Base-by-base conservation (phyloP, 2,113 vertebrate genomes). In the Corythaeola cristata region DNA sequence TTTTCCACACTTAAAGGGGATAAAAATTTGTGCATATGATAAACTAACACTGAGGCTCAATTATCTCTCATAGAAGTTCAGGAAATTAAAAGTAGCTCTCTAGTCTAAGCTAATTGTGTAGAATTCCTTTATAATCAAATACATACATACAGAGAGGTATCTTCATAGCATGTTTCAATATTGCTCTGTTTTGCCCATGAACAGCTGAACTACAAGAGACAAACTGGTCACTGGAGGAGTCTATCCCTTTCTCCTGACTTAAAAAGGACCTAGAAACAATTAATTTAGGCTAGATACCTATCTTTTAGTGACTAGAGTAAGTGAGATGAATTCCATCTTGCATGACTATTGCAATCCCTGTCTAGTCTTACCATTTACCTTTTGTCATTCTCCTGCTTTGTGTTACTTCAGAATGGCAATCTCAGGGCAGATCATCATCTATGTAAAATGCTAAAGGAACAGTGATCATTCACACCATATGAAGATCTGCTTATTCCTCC, bases 31-130 rank as follows among this genome's bases (percentile, higher is more conserved):
- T 90, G 58, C 30, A 60, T 69, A 32, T 45, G 33, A 88, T 88
- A 94, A 73, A 77, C 20, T 55, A 75, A 66, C 17, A 79, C 15
- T 76, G 45, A 80, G 58, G 58, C 50, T 85, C 45, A 83, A 16
- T 88, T 92, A 66, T 80, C 26, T 69, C 49, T 88, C 88, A 75
- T 80, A 18, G 73, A 89, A 86, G 55, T 77, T 86, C 50, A 71
- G 79, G 90, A 96, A 96, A 93, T 92, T 79, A 88, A 85, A 90
- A 88, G 63, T 85, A 92, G 85, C 75, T 90, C 49, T 68, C 63
- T 88, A 75, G 71, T 27, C 32, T 85, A 78, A 87, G 73, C 11
- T 85, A 90, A 95, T 68, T 62, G 39, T 60, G 45, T 52, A 80
- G 37, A 88, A 94, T 80, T 93, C 67, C 63, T 69, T 85, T 88